A percentile compares a stretch with the other conserved stretches of the same genome.
Conservation (phyloP, 2,888 invertebrate genomes). For the Petrolisthes manimaculis region DNA sequence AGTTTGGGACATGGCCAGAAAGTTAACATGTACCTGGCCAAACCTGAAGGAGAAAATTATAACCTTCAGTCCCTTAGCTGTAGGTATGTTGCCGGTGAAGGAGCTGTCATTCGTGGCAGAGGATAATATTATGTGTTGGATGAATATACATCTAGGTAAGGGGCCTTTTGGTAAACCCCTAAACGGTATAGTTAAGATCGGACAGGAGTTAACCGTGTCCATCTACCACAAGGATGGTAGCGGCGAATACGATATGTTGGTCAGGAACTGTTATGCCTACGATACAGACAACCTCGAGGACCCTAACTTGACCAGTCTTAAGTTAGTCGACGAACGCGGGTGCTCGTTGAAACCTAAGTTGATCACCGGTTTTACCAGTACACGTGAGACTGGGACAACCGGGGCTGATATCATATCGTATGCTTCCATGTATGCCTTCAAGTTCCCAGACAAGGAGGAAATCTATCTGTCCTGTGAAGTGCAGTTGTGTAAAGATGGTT, state of each 20-base stretch:
- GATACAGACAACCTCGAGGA: constrained; percentile 67
- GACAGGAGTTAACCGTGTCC: constrained; percentile 67
- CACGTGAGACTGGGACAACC: constrained; percentile 65
- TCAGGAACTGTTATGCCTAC: constrained; percentile 67
- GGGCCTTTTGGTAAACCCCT: constrained; percentile 66
- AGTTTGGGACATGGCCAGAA: constrained; percentile 67
- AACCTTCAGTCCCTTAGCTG: constrained; percentile 67
- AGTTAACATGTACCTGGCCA: constrained; percentile 66
- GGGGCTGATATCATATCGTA: constrained; percentile 66
- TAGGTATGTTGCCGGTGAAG: constrained; percentile 67
- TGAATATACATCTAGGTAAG: constrained; percentile 67
- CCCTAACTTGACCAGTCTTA: constrained; percentile 65
- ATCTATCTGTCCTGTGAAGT: constrained; percentile 67
- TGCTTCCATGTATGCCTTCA: constrained; percentile 67
- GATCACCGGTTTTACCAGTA: constrained; percentile 66
- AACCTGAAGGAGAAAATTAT: constrained; percentile 66
- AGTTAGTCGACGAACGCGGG: constrained; percentile 67
- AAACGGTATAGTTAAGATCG: constrained; percentile 66
- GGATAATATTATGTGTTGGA: constrained; percentile 67
- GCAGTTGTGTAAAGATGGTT: constrained; percentile 66
- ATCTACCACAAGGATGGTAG: constrained; percentile 66
- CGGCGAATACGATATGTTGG: constrained; percentile 65
- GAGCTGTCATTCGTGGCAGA: constrained; percentile 66
- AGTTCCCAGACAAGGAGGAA: constrained; percentile 67
- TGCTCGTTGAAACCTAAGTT: constrained; percentile 67